phyloP scores from a whole-genome alignment of 2,797 vertebrate species.

The Chloroceryle inda region DNA sequence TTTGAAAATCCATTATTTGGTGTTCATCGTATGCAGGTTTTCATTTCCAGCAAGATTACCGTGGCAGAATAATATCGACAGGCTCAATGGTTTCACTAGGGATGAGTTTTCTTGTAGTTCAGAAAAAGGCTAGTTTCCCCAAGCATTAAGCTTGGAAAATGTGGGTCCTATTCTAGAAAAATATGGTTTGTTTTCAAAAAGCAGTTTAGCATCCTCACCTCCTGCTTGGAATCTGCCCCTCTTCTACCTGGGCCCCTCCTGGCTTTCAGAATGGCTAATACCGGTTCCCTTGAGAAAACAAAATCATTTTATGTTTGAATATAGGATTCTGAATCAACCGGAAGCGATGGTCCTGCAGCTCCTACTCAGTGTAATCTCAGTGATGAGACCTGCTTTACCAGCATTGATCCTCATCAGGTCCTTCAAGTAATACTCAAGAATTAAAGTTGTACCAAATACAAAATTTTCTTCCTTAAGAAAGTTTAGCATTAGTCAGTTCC shows the following conservation, averaged over 20 bases:
- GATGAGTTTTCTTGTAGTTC: not conserved
- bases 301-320: not conserved
- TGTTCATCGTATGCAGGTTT: constrained; percentile 24
- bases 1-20: constrained; percentile 67
- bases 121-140: constrained; percentile 4
- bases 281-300: not conserved
- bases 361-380: not conserved
- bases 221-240: not conserved
- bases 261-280: not conserved
- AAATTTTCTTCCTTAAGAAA: not conserved
- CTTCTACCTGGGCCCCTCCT: not conserved
- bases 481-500: not conserved
- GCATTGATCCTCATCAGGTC: not conserved
- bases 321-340: not conserved
- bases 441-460: not conserved
- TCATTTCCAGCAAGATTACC: constrained; percentile 54
- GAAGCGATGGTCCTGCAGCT: not conserved
- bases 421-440: not conserved
- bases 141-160: not conserved
- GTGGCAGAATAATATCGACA: constrained; percentile 24
- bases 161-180: not conserved
- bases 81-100: constrained; percentile 15
- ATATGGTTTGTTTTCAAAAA: not conserved
- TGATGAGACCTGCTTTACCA: not conserved
- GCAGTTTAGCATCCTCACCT: not conserved